Evolutionary conservation across 1,140 invertebrate genomes (phyloP).

Genomic region (Acyrthosiphon pisum): DNA sequence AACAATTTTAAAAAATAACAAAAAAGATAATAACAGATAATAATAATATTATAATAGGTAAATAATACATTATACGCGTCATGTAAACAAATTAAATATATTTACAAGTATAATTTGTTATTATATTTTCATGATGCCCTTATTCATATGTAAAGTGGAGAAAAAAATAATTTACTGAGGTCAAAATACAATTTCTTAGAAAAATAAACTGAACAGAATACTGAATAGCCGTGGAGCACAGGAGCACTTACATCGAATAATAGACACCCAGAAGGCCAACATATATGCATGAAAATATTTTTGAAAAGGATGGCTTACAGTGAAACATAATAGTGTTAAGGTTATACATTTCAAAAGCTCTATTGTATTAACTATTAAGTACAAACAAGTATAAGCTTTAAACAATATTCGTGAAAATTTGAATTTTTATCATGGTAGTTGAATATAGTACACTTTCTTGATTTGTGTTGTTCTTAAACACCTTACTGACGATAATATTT

Average conservation of each 20-base stretch:
- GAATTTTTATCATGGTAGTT: background rate
- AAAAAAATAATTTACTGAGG: background rate
- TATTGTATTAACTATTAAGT: background rate
- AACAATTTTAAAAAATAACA: constrained; percentile 8
- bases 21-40: background rate
- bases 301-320: background rate
- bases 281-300: constrained; percentile 6
- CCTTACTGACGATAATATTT: too few species aligned
- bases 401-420: background rate
- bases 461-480: too few species aligned
- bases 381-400: background rate
- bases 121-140: background rate
- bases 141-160: background rate
- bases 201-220: background rate
- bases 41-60: background rate
- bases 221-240: background rate
- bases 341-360: background rate
- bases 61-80: background rate
- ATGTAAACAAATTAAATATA: background rate
- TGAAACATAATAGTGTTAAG: background rate
- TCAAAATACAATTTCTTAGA: background rate
- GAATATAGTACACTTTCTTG: too few species aligned
- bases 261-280: background rate
- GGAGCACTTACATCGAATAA: background rate
- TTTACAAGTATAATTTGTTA: constrained; percentile 18